Conservation (phyloP, 2,888 invertebrate genomes). For the Drosophila multiciliata region DNA sequence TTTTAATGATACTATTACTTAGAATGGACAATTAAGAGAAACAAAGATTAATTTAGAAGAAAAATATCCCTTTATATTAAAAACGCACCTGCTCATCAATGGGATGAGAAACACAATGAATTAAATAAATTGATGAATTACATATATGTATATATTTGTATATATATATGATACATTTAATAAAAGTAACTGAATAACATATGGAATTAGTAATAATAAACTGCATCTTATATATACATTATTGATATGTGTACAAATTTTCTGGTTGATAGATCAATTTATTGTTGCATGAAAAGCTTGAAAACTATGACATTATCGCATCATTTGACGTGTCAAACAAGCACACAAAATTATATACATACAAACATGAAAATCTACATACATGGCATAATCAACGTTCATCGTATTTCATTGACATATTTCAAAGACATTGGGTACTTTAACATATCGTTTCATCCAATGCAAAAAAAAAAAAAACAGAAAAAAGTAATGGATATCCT, state of each 20-base stretch:
- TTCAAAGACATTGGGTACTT: slow-evolving; percentile 7
- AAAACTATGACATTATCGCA: slow-evolving; percentile 19
- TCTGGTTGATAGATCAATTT: slow-evolving; percentile 14
- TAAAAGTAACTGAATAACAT: not conserved
- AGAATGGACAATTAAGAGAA: not conserved
- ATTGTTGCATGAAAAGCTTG: slow-evolving; percentile 27
- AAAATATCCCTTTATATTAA: not conserved
- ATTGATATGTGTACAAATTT: slow-evolving; percentile 12
- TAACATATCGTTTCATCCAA: not conserved
- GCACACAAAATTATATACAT: slow-evolving; percentile 1
- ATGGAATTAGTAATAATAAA: not conserved
- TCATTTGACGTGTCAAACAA: slow-evolving; percentile 15
- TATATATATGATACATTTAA: not conserved
- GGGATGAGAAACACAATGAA: not conserved
- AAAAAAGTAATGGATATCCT: not conserved
- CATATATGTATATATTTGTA: not conserved
- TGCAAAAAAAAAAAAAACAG: not conserved
- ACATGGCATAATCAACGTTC: slow-evolving; percentile 4
- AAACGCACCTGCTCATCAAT: not conserved
- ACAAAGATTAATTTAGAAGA: not conserved
- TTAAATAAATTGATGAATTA: not conserved
- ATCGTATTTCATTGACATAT: slow-evolving; percentile 16
- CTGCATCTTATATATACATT: slow-evolving; percentile 7
- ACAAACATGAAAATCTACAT: slow-evolving; percentile 10
- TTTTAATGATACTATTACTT: not conserved